Percentiles rank a stretch among this genome's conserved stretches.
Conservation (phyloP, 2,797 vertebrate genomes). For the Microtus californicus region DNA sequence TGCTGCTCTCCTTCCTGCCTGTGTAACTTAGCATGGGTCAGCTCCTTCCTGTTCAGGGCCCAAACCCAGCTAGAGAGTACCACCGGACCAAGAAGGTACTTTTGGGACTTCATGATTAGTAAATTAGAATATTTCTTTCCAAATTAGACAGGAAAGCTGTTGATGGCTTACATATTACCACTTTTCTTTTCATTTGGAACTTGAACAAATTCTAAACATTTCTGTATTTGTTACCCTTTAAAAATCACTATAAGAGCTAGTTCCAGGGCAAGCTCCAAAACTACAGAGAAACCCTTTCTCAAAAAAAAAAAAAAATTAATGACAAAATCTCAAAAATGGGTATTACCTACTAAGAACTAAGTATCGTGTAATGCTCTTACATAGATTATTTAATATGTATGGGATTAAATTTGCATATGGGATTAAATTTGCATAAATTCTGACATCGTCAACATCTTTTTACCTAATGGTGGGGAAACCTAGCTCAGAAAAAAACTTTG, state of each 20-base stretch:
- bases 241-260: not conserved
- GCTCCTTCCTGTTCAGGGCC: not conserved
- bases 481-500: not conserved
- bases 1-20: not conserved
- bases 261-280: too few species aligned
- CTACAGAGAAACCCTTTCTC: too few species aligned
- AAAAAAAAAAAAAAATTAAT: not conserved
- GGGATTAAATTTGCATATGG: not conserved
- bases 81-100: not conserved
- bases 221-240: not conserved
- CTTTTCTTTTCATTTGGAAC: not conserved
- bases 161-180: not conserved
- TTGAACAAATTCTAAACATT: not conserved
- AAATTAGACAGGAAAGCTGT: not conserved
- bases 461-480: not conserved
- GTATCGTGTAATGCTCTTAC: not conserved
- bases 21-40: not conserved
- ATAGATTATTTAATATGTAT: not conserved
- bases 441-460: not conserved
- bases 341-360: not conserved
- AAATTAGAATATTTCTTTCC: conserved; percentile 12
- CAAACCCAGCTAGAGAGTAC: not conserved
- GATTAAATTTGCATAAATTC: not conserved
- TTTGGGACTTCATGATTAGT: not conserved
- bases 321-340: not conserved